Base-by-base conservation (phyloP, 2,888 invertebrate species). In the Drosophila yooni region DNA sequence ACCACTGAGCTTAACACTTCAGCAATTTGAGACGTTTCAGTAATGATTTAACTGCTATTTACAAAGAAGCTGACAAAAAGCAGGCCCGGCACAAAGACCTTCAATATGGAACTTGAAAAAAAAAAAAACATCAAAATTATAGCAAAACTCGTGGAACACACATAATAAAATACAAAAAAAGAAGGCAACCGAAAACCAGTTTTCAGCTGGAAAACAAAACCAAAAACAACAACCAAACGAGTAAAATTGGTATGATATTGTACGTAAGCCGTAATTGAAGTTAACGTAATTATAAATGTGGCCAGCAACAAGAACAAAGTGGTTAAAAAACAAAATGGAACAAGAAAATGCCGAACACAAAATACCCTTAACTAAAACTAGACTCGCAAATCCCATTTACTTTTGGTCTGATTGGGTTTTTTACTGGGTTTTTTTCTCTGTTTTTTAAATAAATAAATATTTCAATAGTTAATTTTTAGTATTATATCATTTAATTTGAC, bases 211-310 rank as follows among this genome's bases (percentile, higher is more conserved):
- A 74, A 65, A 61, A 51, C 33, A 64, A 67, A 34, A 52, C 7
- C 46, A 76, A 60, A 48, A 50, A 50, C 21, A 70, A 60, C 29
- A 71, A 3, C 0, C 33, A 38, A 11, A 48, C 29, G 27, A 59
- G n/a, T 52, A 53, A 58, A 82, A 82, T 82, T 78, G 78, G 68
- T 75, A 78, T 83, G 71, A 87, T 81, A 87, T 78, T 63, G 84
- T 88, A 74, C 85, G 83, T 88, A 83, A 82, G 88, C 88, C 75
- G 86, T 88, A 83, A 88, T 88, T 84, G 88, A 85, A 84, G 83
- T 84, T 84, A 84, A 85, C 83, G 83, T 88, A 84, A 84, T 84
- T 84, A 84, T 85, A 80, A 88, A 78, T 75, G 75, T 77, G 66
- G 70, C 57, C 64, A 61, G 74, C 72, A 76, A 52, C 56, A 75